phyloP scores from a whole-genome alignment of 2,113 vertebrate species.

The Pitta sordida region DNA sequence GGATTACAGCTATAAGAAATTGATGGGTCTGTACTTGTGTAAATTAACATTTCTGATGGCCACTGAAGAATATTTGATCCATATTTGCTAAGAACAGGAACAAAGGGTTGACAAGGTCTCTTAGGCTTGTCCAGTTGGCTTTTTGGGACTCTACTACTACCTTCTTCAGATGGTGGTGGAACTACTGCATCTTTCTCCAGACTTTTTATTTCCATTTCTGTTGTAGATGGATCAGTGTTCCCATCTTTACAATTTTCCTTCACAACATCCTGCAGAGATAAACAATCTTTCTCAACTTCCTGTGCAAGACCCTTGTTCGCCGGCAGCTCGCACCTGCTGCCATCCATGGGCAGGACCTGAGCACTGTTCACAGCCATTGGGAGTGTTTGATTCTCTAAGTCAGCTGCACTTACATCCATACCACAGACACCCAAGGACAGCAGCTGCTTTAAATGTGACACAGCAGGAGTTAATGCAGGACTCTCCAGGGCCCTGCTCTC shows the following conservation, averaged over 20 bases:
- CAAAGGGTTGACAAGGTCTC: conserved; percentile 75
- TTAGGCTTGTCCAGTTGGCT: conserved; percentile 4
- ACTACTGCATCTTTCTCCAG: background rate
- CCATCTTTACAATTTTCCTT: background rate
- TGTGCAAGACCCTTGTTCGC: background rate
- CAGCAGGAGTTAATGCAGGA: background rate
- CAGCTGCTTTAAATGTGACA: conserved; percentile 4
- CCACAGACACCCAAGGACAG: background rate
- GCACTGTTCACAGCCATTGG: background rate
- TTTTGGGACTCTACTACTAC: background rate
- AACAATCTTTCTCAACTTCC: background rate
- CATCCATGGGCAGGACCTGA: background rate
- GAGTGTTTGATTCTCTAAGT: background rate
- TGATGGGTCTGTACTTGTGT: conserved; percentile 79
- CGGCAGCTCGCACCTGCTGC: background rate
- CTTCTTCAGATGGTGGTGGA: background rate
- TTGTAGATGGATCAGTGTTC: background rate
- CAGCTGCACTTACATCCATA: background rate
- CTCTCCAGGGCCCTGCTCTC: background rate
- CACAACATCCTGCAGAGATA: background rate
- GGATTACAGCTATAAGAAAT: conserved; percentile 88
- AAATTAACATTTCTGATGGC: conserved; percentile 87
- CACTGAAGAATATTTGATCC: conserved; percentile 84
- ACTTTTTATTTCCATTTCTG: conserved; percentile 25
- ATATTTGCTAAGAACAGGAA: conserved; percentile 81